Evolutionary conservation across 2,113 vertebrate species (phyloP).

Genomic region (Halichoerus grypus): DNA sequence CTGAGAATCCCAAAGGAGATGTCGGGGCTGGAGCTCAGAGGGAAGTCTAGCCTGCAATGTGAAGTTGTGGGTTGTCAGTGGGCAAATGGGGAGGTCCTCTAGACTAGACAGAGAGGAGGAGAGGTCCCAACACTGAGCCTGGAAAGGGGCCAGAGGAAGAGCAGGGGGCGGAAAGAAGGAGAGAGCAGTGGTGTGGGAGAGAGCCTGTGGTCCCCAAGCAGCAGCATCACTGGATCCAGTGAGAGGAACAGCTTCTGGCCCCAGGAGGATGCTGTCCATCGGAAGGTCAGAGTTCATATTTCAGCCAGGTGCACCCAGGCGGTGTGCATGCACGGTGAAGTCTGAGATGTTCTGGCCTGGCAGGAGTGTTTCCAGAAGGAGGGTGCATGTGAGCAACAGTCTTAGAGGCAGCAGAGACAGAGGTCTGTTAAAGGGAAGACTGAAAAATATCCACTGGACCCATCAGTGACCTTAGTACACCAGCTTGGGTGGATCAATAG

Average conservation of each 20-base stretch:
- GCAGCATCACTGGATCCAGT: not conserved
- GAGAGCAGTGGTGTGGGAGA: not conserved
- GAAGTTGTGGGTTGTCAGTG: too few relatives aligned
- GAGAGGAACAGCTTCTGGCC: not conserved
- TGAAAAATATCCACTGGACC: fast-evolving
- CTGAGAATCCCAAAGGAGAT: not conserved
- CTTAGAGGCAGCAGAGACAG: not conserved
- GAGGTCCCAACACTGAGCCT: not conserved
- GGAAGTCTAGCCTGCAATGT: not conserved
- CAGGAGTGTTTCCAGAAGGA: not conserved
- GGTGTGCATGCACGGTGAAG: fast-evolving
- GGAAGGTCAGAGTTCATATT: not conserved
- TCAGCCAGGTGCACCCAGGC: not conserved
- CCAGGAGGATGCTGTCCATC: not conserved
- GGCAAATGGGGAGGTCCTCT: not conserved
- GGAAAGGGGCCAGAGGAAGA: not conserved
- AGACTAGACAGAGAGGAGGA: not conserved
- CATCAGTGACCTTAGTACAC: not conserved
- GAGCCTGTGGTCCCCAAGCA: not conserved
- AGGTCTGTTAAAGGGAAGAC: not conserved
- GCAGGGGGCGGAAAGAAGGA: not conserved
- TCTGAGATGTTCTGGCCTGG: not conserved
- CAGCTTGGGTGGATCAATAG: not conserved
- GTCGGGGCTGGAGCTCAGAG: not conserved
- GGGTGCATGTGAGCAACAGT: not conserved